Evolutionary conservation across 2,797 vertebrate genomes (phyloP).

Genomic region (Agapornis canus): DNA sequence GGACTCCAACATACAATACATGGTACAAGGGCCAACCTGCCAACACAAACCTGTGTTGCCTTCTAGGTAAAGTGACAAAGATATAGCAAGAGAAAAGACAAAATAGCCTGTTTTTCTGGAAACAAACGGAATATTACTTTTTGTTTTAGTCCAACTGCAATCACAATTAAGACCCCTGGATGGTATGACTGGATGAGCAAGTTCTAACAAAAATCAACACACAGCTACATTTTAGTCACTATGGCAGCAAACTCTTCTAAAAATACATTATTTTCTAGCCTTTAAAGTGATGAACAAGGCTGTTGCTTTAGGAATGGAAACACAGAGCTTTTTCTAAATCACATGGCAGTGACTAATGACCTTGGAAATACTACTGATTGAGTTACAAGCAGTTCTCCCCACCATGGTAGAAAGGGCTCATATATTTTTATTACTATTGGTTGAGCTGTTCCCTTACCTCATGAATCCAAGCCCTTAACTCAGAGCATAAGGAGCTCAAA

Average conservation of each 20-base stretch:
- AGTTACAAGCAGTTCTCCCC: neutral
- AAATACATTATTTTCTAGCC: neutral
- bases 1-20: neutral
- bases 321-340: neutral
- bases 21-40: constrained; percentile 10
- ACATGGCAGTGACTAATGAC: neutral
- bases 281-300: neutral
- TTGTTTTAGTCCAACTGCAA: neutral
- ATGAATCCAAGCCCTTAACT: neutral
- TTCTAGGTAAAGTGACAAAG: constrained; percentile 41
- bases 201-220: neutral
- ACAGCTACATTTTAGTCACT: neutral
- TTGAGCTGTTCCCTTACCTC: neutral
- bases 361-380: neutral
- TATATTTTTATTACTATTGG: neutral
- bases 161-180: neutral
- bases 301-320: neutral
- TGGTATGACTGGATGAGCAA: neutral
- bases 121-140: neutral
- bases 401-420: neutral
- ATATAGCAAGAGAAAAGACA: neutral
- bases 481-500: accelerated
- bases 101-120: neutral
- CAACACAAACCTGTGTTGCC: neutral
- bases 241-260: neutral